Evolutionary conservation across 2,113 vertebrate genomes (phyloP).

Genomic region (Mobula birostris): DNA sequence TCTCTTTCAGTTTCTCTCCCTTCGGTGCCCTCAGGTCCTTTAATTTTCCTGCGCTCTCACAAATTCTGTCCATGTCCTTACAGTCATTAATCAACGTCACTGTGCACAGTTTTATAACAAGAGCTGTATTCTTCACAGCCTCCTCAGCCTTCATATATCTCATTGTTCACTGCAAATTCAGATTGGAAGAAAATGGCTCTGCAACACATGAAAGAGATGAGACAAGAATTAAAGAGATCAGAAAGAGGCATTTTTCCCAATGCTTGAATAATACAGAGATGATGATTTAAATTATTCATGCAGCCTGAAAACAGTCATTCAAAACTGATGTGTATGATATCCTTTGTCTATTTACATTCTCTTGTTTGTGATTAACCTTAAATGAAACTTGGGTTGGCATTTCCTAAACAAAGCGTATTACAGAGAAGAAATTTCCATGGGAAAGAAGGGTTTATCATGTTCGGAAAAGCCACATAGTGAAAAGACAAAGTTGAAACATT

Average conservation of each 20-base stretch:
- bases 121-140: conserved; percentile 74
- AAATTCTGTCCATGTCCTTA: conserved; percentile 78
- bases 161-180: conserved; percentile 81
- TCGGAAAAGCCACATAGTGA: conserved; percentile 21
- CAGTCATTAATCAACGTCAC: conserved; percentile 89
- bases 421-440: conserved; percentile 58
- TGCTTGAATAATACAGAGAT: conserved; percentile 64
- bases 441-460: conserved; percentile 68
- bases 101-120: conserved; percentile 67
- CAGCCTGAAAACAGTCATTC: conserved; percentile 81
- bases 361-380: conserved; percentile 86
- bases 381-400: conserved; percentile 67
- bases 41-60: conserved; percentile 63
- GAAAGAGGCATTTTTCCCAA: conserved; percentile 70
- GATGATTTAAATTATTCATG: conserved; percentile 89
- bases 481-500: conserved; percentile 33
- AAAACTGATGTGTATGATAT: conserved; percentile 71
- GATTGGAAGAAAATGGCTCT: conserved; percentile 75
- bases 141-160: conserved; percentile 74
- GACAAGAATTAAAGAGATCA: conserved; percentile 73
- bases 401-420: conserved; percentile 39
- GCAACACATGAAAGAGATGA: conserved; percentile 85
- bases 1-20: conserved; percentile 42
- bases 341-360: conserved; percentile 80
- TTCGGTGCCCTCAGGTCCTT: conserved; percentile 67